These are phyloP conservation scores for Oasisia sp. DNA, from an alignment of 2,888 invertebrate species.

Conservation along the genomic window DNA sequence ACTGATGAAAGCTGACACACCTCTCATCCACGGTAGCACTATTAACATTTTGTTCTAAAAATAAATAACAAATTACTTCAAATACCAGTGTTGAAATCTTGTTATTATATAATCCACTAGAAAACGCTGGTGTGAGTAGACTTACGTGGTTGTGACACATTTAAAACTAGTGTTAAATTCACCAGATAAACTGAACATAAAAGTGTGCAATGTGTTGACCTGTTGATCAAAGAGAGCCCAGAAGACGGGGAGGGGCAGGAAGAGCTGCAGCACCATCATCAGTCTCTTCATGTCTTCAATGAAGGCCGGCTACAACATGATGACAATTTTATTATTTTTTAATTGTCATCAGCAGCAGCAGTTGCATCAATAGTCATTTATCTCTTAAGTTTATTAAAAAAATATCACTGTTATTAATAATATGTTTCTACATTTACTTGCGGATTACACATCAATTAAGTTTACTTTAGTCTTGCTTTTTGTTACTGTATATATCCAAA, in stretches of 20 bases:
- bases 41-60: neutral
- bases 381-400: too few relatives aligned
- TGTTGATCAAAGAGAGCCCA: slow-evolving; percentile 98
- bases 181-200: neutral
- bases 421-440: too few relatives aligned
- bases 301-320: slow-evolving; percentile 66
- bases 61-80: neutral
- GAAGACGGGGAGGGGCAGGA: slow-evolving; percentile 91
- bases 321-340: neutral
- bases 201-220: slow-evolving; percentile 65
- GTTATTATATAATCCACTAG: neutral
- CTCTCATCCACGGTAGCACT: neutral
- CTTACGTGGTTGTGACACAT: neutral
- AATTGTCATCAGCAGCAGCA: too few relatives aligned
- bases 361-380: too few relatives aligned
- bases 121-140: neutral
- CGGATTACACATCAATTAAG: too few relatives aligned
- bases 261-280: slow-evolving; percentile 81
- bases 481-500: too few relatives aligned
- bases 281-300: slow-evolving; percentile 84
- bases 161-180: neutral
- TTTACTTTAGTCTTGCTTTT: too few relatives aligned
- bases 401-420: too few relatives aligned
- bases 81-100: neutral
- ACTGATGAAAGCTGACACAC: neutral